Conservation (phyloP, 2,113 vertebrate genomes). For the Indri indri region DNA sequence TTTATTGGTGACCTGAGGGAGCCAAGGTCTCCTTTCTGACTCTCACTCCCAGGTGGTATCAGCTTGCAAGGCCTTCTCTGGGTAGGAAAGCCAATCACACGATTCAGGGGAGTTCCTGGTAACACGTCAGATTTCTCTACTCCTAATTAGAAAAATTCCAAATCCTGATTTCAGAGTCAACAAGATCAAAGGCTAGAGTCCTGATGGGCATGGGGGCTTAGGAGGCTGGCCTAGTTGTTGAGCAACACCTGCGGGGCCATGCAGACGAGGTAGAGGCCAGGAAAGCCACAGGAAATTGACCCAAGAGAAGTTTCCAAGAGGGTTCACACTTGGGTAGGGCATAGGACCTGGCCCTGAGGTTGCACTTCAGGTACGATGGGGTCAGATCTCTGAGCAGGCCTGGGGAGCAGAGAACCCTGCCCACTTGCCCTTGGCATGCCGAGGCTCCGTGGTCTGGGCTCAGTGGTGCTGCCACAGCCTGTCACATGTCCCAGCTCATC, state of each 20-base stretch:
- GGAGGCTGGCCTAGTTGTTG: not conserved
- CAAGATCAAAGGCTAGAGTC: not conserved
- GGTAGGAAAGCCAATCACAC: not conserved
- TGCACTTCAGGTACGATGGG: not conserved
- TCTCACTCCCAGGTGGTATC: not conserved
- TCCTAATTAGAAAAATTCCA: not conserved
- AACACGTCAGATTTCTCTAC: not conserved
- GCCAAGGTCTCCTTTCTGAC: not conserved
- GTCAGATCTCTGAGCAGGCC: not conserved
- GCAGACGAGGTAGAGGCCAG: not conserved
- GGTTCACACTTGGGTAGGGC: not conserved
- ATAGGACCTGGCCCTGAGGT: not conserved
- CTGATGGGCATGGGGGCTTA: not conserved
- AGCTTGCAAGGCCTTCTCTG: not conserved
- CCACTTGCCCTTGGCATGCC: not conserved
- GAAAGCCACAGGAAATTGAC: not conserved
- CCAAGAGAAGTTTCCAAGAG: not conserved
- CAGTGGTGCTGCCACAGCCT: not conserved
- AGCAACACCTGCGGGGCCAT: not conserved
- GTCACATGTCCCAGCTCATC: not conserved
- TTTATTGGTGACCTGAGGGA: slow-evolving; percentile 61
- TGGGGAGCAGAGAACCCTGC: not conserved
- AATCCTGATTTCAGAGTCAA: slow-evolving; percentile 43
- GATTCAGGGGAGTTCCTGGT: not conserved
- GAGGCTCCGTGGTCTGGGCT: not conserved